Conservation (phyloP, 1,140 invertebrate genomes). For the Riptortus pedestris region DNA sequence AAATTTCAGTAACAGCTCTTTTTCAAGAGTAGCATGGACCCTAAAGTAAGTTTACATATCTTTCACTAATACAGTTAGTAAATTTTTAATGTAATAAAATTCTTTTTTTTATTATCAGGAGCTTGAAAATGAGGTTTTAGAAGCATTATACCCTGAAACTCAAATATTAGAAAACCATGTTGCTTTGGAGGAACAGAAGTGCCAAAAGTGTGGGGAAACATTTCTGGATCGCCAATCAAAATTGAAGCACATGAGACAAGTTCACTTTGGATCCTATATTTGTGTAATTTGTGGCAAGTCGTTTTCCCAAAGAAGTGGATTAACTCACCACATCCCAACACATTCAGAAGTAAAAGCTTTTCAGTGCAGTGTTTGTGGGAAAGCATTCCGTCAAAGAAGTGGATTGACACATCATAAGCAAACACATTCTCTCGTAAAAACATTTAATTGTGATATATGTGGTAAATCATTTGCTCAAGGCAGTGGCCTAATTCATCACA, state of each 20-base stretch:
- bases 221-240: conserved; percentile 14
- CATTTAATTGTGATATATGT: conserved; percentile 20
- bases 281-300: conserved; percentile 33
- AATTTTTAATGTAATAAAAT: neutral
- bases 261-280: neutral
- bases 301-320: conserved; percentile 31
- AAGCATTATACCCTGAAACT: conserved; percentile 21
- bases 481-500: conserved; percentile 18
- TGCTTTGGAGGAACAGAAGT: conserved; percentile 5
- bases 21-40: neutral
- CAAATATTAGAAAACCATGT: conserved; percentile 20
- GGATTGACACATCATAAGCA: conserved; percentile 32
- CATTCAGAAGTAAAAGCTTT: conserved; percentile 32
- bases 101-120: conserved; percentile 5
- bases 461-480: conserved; percentile 19
- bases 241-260: conserved; percentile 3
- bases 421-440: conserved; percentile 26
- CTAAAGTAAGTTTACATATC: neutral
- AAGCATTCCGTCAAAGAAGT: conserved; percentile 32
- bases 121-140: conserved; percentile 13
- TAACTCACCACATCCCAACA: conserved; percentile 30
- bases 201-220: conserved; percentile 16
- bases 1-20: neutral
- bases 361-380: conserved; percentile 33
- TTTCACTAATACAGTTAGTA: too few relatives aligned